phyloP scores from a whole-genome alignment of 2,113 vertebrate species.

The Emydura subglobosa region DNA sequence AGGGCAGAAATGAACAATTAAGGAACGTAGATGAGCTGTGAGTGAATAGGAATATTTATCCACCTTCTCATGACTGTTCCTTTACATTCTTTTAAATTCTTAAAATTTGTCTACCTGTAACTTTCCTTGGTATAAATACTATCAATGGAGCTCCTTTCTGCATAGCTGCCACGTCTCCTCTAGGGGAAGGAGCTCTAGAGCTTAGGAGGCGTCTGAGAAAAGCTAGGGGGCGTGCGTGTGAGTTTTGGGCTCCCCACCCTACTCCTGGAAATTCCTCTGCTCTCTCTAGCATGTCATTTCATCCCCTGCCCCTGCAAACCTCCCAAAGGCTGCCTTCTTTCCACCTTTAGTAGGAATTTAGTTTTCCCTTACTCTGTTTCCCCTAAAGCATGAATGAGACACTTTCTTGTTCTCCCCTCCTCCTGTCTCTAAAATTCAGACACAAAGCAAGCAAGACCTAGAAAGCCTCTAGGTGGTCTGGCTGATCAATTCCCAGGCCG shows the following conservation, averaged over 20 bases:
- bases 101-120: not conserved
- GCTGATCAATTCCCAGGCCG: not conserved
- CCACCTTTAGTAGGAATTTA: not conserved
- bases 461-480: not conserved
- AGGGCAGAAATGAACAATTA: not conserved
- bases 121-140: not conserved
- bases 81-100: not conserved
- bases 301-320: not conserved
- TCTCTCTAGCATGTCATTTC: not conserved
- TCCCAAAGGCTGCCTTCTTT: not conserved
- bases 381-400: not conserved
- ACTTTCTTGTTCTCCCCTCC: not conserved
- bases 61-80: not conserved
- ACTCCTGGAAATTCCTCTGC: not conserved
- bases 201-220: not conserved
- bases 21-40: not conserved
- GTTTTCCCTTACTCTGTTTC: not conserved
- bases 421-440: not conserved
- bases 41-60: not conserved
- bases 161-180: not conserved
- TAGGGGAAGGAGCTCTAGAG: not conserved
- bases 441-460: not conserved
- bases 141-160: not conserved
- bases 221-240: not conserved
- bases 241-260: not conserved